Conservation (phyloP, 2,797 vertebrate genomes). For the Cirrhinus mrigala region DNA sequence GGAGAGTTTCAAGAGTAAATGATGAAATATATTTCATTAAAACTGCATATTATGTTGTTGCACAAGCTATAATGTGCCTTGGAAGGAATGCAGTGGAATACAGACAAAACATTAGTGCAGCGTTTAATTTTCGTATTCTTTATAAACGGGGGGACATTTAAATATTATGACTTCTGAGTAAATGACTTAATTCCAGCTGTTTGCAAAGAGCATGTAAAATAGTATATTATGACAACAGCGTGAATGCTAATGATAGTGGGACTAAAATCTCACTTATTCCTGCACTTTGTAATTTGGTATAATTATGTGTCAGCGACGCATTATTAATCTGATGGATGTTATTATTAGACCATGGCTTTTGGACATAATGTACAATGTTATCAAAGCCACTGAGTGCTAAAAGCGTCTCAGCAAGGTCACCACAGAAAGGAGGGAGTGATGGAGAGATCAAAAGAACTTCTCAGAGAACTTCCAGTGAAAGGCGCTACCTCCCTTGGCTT, state of each 20-base stretch:
- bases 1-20: not conserved
- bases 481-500: not conserved
- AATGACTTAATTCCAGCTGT: not conserved
- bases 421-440: not conserved
- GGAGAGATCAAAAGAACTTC: constrained; percentile 34
- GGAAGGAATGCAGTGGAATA: not conserved
- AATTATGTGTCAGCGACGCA: constrained; percentile 15
- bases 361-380: constrained; percentile 33
- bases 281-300: constrained; percentile 21
- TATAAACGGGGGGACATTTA: not conserved
- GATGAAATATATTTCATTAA: not conserved
- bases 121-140: not conserved
- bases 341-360: constrained; percentile 19
- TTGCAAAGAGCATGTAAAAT: constrained; percentile 7
- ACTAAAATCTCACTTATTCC: constrained; percentile 21
- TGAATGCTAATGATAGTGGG: constrained; percentile 13
- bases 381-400: constrained; percentile 16
- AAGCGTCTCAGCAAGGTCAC: constrained; percentile 11
- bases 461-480: constrained; percentile 14
- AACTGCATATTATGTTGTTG: not conserved
- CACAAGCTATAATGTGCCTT: not conserved
- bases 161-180: constrained; percentile 6
- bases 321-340: constrained; percentile 30
- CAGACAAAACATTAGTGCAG: constrained; percentile 1
- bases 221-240: not conserved